Evolutionary conservation across 2,888 invertebrate genomes (phyloP).

Genomic region (Allophyes oxyacanthae): DNA sequence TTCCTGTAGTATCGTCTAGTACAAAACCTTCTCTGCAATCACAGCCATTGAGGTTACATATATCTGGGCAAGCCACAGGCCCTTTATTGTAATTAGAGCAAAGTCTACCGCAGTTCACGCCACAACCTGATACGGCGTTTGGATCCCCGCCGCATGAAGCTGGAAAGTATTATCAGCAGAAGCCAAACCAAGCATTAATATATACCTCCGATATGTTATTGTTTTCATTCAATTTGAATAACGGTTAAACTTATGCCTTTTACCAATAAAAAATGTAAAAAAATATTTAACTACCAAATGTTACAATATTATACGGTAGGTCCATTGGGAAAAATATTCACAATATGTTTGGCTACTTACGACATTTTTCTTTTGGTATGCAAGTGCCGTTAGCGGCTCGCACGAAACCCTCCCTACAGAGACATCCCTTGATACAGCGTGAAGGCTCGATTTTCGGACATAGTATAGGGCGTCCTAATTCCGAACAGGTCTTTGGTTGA

Average conservation of each 20-base stretch:
- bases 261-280: too few relatives aligned
- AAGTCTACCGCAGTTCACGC: constrained; percentile 51
- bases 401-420: constrained; percentile 54
- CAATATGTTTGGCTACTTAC: constrained; percentile 49
- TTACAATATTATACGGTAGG: too few relatives aligned
- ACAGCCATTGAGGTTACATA: constrained; percentile 51
- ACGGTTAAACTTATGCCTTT: too few relatives aligned
- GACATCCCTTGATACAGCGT: constrained; percentile 44
- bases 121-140: constrained; percentile 60
- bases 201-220: too few relatives aligned
- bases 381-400: constrained; percentile 55
- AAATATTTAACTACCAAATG: too few relatives aligned
- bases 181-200: too few relatives aligned
- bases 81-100: constrained; percentile 48
- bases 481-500: constrained; percentile 60
- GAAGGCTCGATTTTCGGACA: constrained; percentile 45
- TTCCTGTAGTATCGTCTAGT: constrained; percentile 45
- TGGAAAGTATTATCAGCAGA: too few relatives aligned
- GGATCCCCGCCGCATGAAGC: constrained; percentile 57
- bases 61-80: constrained; percentile 23
- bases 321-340: too few relatives aligned
- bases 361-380: constrained; percentile 55
- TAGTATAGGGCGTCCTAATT: constrained; percentile 52
- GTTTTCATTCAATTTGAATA: too few relatives aligned
- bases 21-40: constrained; percentile 56